These are phyloP conservation scores for Coelopa frigida DNA, from an alignment of 1,140 invertebrate genomes.

Conservation along the genomic window DNA sequence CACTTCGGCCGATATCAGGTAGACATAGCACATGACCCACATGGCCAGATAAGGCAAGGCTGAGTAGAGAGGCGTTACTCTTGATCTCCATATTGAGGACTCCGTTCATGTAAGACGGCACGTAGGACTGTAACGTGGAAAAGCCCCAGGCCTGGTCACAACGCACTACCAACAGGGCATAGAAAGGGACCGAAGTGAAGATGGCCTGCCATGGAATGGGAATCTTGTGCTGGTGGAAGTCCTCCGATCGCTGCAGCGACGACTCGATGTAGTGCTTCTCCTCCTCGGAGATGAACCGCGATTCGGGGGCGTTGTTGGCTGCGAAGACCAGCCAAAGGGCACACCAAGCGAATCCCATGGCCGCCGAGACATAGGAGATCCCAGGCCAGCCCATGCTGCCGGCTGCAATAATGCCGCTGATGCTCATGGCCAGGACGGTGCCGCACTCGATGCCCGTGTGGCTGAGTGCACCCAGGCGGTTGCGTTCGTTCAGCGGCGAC, in stretches of 20 bases:
- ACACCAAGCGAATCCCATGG: conserved; percentile 53
- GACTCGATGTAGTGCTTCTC: conserved; percentile 59
- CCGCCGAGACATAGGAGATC: conserved; percentile 71
- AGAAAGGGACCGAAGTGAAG: conserved; percentile 68
- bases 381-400: conserved; percentile 64
- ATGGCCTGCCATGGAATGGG: conserved; percentile 66
- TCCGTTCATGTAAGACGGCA: conserved; percentile 82
- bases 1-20: conserved; percentile 58
- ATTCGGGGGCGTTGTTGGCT: conserved; percentile 57
- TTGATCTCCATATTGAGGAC: conserved; percentile 74
- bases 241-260: conserved; percentile 29
- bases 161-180: conserved; percentile 74
- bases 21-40: conserved; percentile 59
- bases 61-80: conserved; percentile 60
- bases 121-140: conserved; percentile 83
- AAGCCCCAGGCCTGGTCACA: conserved; percentile 89
- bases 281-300: conserved; percentile 50
- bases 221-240: conserved; percentile 46
- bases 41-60: conserved; percentile 72
- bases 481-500: conserved; percentile 52
- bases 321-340: conserved; percentile 56
- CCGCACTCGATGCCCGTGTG: conserved; percentile 61
- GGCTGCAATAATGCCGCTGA: conserved; percentile 56
- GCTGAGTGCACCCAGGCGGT: conserved; percentile 51
- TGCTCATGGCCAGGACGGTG: conserved; percentile 62